Evolutionary conservation across 2,113 vertebrate genomes (phyloP).

Genomic region (Aptenodytes patagonicus): DNA sequence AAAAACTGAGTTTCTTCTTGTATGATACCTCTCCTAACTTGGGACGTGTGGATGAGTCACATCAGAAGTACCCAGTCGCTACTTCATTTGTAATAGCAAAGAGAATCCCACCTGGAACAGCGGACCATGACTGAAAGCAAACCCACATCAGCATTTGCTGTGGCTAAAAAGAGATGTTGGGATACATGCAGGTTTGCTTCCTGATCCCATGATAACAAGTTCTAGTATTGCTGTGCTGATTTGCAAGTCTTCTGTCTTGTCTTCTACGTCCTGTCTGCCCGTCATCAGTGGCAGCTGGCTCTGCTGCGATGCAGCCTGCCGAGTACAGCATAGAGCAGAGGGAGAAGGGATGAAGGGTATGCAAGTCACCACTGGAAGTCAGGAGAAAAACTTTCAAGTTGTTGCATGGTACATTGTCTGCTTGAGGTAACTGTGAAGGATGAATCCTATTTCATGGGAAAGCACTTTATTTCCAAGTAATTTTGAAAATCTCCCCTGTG

Average conservation of each 20-base stretch:
- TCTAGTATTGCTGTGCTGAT: background rate
- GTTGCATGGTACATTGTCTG: background rate
- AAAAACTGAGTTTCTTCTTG: background rate
- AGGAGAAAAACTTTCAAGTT: background rate
- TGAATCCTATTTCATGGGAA: background rate
- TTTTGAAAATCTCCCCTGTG: background rate
- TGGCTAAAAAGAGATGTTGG: background rate
- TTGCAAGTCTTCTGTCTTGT: background rate
- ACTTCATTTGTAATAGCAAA: fast-evolving
- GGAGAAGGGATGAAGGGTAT: background rate
- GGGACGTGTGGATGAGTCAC: background rate
- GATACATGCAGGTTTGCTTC: background rate
- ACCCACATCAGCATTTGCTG: background rate
- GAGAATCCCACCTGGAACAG: background rate
- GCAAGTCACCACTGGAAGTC: background rate
- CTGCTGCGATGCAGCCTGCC: fast-evolving
- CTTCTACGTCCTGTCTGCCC: background rate
- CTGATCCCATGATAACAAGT: background rate
- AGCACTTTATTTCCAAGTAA: background rate
- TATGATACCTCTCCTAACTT: background rate
- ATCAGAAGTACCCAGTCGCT: background rate
- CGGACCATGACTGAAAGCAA: background rate
- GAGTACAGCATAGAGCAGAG: background rate
- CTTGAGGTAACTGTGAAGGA: background rate
- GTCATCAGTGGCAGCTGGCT: background rate